Evolutionary conservation across 53 echinoderm and acorn worm species (phyloP), one percentile per base, ranked within the genome.

Genomic region (Echinometra lucunter): DNA sequence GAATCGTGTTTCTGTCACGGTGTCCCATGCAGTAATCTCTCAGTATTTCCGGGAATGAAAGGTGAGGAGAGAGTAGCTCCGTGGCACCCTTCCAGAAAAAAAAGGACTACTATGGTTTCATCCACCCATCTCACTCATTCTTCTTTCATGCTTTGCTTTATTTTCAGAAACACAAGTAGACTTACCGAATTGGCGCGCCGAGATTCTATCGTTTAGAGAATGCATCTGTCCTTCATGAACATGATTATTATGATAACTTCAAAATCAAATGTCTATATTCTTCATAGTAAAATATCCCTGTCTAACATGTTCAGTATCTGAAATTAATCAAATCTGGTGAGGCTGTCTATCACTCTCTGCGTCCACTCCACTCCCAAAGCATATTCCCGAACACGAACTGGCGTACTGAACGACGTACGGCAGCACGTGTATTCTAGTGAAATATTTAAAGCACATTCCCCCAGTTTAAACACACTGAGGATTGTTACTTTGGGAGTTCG

Each of bases 131-230:
- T 60, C 60, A 21, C 2, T 5, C 60, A 21, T 23, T 9, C 60
- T 60, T 60, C 60, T 1, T 19, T 60, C 60, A 60, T 23, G 23
- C 5, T 18, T 60, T 1, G 19, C 23, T 21, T 60, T 23, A 21
- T 5, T 60, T 63, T 63, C 63, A 60, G 63, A 69, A 63, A 69
- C 34, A 58, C 25, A 37, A 89, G 49, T 30, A 60, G 8, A 90
- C 90, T 90, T 90, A 90, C 90, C 90, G 10, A 90, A 90, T 90
- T 90, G 90, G 44, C 63, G 90, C 35, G 57, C 63, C 13, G 90
- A 90, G 12, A 90, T 90, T 60, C 37, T 57, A 23, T 90, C 90
- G 27, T 90, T 63, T n/a, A 90, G 38, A 57, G 6, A 3, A 85
- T 85, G 49, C 85, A 85, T 47, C 2, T n/a, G 25, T 83, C 44